Conservation (phyloP, 1,140 invertebrate species). For the Ptiloglossa arizonensis region DNA sequence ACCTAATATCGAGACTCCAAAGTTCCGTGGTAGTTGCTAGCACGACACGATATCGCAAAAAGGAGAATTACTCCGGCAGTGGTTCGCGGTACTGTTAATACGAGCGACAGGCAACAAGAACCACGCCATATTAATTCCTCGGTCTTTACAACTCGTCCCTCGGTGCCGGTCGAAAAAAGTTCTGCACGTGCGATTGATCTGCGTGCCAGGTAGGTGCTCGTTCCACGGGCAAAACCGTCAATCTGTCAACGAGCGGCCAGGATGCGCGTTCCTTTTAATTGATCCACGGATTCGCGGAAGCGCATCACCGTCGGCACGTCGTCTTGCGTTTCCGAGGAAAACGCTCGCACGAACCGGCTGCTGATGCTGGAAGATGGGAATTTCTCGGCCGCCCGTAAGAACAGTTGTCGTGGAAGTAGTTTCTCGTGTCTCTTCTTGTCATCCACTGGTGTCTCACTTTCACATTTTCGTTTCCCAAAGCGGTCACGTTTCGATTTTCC, state of each 20-base stretch:
- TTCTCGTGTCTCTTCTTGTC: constrained; percentile 17
- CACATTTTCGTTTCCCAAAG: background rate
- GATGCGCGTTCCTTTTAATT: constrained; percentile 36
- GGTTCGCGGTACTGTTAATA: constrained; percentile 13
- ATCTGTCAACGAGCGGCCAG: constrained; percentile 12
- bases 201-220: background rate
- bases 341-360: background rate
- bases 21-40: background rate
- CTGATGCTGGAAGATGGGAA: background rate
- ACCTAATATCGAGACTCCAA: background rate
- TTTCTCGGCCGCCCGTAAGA: constrained; percentile 6
- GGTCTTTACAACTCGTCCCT: constrained; percentile 21
- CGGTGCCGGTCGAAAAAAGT: constrained; percentile 8
- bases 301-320: background rate
- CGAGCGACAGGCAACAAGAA: constrained; percentile 30
- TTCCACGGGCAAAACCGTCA: constrained; percentile 15
- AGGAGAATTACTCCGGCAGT: background rate
- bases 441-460: background rate
- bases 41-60: background rate
- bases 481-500: background rate
- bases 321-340: constrained; percentile 12
- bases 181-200: constrained; percentile 24
- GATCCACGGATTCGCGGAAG: constrained; percentile 38
- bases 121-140: constrained; percentile 37
- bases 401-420: constrained; percentile 17